Conservation (phyloP, 1,140 invertebrate genomes). For the Atta cephalotes region DNA sequence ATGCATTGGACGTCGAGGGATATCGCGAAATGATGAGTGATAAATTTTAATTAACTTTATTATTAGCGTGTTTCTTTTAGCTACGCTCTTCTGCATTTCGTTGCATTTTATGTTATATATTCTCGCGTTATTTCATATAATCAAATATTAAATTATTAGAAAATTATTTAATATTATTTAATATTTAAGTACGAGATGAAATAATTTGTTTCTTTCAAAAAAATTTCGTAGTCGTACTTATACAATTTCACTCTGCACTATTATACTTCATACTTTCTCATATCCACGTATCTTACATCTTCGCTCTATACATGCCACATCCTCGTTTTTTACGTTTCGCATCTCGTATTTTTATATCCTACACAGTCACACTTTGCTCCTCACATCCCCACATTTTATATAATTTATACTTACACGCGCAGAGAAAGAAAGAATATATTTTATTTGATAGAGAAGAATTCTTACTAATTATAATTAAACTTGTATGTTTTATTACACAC, state of each 20-base stretch:
- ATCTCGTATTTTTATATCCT: conserved; percentile 3
- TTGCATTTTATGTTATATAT: background rate
- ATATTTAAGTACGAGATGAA: background rate
- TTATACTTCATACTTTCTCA: background rate
- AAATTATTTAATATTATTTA: conserved; percentile 5
- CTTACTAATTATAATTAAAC: conserved; percentile 17
- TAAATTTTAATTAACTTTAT: conserved; percentile 35
- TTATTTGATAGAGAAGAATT: background rate
- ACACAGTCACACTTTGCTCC: background rate
- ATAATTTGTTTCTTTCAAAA: background rate
- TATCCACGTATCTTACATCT: background rate
- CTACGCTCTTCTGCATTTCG: background rate
- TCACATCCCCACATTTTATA: background rate
- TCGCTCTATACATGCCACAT: background rate
- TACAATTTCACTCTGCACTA: background rate
- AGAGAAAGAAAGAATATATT: background rate
- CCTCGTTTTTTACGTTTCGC: background rate
- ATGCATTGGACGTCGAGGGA: conserved; percentile 17
- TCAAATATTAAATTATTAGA: background rate
- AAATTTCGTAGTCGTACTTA: background rate
- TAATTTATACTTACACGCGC: background rate
- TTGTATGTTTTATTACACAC: background rate
- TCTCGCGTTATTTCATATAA: background rate
- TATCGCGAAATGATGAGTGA: conserved; percentile 21
- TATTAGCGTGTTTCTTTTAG: background rate